These are phyloP conservation scores for Gerris lacustris DNA, from an alignment of 2,888 invertebrate species.

Conservation along the genomic window DNA sequence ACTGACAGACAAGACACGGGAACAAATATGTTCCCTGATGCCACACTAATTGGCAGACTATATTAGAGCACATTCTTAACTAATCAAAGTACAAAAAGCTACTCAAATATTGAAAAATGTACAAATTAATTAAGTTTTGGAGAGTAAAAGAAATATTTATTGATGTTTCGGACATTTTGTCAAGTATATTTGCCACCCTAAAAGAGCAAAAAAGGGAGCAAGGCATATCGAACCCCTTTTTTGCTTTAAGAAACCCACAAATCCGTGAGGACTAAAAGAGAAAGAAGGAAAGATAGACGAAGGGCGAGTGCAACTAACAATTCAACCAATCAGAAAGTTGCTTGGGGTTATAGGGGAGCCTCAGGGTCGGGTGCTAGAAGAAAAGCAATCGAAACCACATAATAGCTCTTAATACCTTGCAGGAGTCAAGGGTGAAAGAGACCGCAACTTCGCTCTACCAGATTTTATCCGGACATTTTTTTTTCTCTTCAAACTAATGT, in stretches of 20 bases:
- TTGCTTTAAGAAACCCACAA: not conserved
- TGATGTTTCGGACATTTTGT: not conserved
- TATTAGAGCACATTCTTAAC: too few relatives aligned
- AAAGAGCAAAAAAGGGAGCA: not conserved
- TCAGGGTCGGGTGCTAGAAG: not conserved
- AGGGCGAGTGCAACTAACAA: not conserved
- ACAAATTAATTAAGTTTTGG: not conserved
- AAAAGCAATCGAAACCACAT: not conserved
- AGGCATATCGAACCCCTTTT: not conserved
- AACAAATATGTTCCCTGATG: too few relatives aligned
- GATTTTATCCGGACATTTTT: too few relatives aligned
- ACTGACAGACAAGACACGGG: too few relatives aligned
- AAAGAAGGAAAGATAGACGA: not conserved
- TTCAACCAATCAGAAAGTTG: not conserved
- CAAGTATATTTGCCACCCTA: not conserved
- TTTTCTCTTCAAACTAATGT: too few relatives aligned
- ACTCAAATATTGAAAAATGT: not conserved
- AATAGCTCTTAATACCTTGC: not conserved
- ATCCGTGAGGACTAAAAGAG: not conserved
- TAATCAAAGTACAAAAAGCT: too few relatives aligned
- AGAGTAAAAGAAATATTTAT: not conserved
- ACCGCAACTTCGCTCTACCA: too few relatives aligned
- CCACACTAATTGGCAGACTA: too few relatives aligned
- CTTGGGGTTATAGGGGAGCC: not conserved
- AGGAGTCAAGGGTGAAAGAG: too few relatives aligned